Evolutionary conservation across 2,113 vertebrate species (phyloP), one percentile per base, ranked within the genome.

Genomic region (Solea solea): DNA sequence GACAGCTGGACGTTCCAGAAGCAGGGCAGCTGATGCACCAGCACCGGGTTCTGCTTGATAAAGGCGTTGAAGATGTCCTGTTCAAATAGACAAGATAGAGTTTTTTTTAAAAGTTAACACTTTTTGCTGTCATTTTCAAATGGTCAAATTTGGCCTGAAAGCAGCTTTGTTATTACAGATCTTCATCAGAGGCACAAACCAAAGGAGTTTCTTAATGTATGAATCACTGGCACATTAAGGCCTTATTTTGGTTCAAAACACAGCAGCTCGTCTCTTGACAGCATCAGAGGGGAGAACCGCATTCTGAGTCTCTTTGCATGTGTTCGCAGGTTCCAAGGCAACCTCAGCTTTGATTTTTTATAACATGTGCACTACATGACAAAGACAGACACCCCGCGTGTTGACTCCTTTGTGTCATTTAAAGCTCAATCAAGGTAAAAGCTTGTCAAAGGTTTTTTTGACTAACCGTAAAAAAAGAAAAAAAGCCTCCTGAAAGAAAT

Each of bases 1-100:
- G 98, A 99, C 59, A 99, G 93, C 90, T 99, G 98, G 51, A 99
- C 98, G 0, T 99, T 99, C 98, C 97, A 99, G 94, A 97, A 99
- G 87, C 98, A 99, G 0, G 97, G 97, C 45, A 99, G 95, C 93
- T 98, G 97, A 84, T 99, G 95, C 41, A 99, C 97, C 63, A 99
- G 95, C 93, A 98, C 97, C 0, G 98, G 98, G 86, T 98, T 99
- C 89, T 99, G 98, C 86, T 99, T 99, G 94, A 99, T 98, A 89
- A 99, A 97, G 0, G 98, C 98, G 9, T 99, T 99, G 90, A 99
- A 99, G 86, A 99, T 99, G 89, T 99, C 98, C 98, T 46, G 42
- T 41, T 8, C 12, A 9, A 13, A 53, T 21, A 68, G 13, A 64
- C 50, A 16, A 34, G 34, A 34, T 34, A 34, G 3, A 14, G 0